Conservation (phyloP, 2,797 vertebrate genomes). For the Rhabdophis nuchalis region DNA sequence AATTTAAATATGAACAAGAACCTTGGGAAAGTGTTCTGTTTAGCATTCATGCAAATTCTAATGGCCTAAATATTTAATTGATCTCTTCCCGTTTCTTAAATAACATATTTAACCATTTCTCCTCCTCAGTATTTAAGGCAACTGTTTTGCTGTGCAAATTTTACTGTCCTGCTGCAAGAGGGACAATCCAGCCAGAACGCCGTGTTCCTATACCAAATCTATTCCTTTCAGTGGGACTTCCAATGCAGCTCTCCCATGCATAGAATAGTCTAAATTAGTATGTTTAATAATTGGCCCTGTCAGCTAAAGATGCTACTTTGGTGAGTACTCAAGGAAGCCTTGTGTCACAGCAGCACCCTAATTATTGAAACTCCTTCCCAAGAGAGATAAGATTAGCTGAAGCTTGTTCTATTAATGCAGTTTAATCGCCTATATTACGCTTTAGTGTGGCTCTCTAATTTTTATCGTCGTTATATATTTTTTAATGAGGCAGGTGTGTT, state of each 20-base stretch:
- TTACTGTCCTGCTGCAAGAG: not conserved
- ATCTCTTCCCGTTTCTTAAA: not conserved
- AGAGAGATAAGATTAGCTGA: not conserved
- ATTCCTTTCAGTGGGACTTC: not conserved
- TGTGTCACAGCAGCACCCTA: not conserved
- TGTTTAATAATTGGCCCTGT: not conserved
- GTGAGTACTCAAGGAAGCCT: not conserved
- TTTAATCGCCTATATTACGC: not conserved
- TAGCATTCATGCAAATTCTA: constrained; percentile 1
- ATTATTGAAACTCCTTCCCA: not conserved
- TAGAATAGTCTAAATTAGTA: not conserved
- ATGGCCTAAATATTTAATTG: not conserved
- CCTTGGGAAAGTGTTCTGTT: not conserved
- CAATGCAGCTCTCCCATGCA: not conserved
- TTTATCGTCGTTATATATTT: not conserved
- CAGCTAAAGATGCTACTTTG: not conserved
- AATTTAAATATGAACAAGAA: not conserved
- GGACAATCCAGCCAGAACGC: not conserved
- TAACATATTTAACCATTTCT: not conserved
- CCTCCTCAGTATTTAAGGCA: not conserved
- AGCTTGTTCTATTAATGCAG: not conserved
- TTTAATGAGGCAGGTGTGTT: not conserved
- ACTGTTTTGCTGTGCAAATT: not conserved
- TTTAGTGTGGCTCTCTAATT: not conserved
- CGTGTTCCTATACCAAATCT: not conserved